Base-by-base conservation (phyloP, 1,140 invertebrate genomes). In the Microplitis demolitor region DNA sequence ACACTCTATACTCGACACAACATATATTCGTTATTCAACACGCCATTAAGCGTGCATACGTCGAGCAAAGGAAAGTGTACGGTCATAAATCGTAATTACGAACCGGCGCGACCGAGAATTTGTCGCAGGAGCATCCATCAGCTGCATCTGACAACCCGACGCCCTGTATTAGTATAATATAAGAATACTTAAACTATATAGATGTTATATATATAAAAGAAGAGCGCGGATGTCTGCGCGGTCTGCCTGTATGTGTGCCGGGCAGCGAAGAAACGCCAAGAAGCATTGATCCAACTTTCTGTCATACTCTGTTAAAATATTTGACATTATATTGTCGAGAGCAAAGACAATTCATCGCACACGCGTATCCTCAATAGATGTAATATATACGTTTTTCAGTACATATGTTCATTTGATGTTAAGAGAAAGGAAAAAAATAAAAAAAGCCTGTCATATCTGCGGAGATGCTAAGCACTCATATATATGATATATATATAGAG, bases 21-120 rank as follows among this genome's bases (percentile, higher is more conserved):
- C 66, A 67, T 86, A 86, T 85, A 86, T 86, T 84, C 84, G 84
- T 86, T 86, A 86, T 85, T 86, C 84, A 86, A 85, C 84, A 86
- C 84, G 80, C 84, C 84, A 86, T 86, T 86, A 86, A 86, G 78
- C 82, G 79, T 76, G 78, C 81, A 80, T 69, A 72, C 80, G 78
- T 69, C 79, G 79, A 80, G 78, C 78, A 73, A 77, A 79, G 75
- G 78, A 76, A 35, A 64, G 76, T 73, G 77, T 69, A 71, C 75
- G 74, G 76, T 83, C 84, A 84, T 86, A 86, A 86, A 86, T 86
- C 81, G 84, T 84, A 86, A 86, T 86, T 86, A 86, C 84, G 83
- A 82, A 84, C 81, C 84, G 81, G 78, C 79, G 80, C 77, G 80
- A 79, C 82, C 80, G 78, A 84, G 82, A 86, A 86, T 86, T 86